Evolutionary conservation across 2,888 invertebrate species (phyloP), one percentile per base, ranked within the genome.

Genomic region (Notodonta dromedarius): DNA sequence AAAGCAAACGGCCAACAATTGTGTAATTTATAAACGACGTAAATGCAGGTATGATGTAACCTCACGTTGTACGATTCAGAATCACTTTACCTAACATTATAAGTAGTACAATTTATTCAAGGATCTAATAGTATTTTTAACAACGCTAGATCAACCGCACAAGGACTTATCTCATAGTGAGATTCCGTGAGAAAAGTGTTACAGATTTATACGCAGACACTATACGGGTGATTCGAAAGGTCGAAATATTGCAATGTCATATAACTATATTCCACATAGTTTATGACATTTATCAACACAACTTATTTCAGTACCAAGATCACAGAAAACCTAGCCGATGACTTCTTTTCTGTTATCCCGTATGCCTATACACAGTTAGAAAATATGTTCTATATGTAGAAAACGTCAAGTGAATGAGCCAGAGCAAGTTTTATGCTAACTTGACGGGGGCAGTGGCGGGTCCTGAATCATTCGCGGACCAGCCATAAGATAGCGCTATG

Each of bases 1-100:
- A 46, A n/a, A n/a, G 46, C 13, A 13, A 46, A 11, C 11, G 7
- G 13, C 0, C 46, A 5, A n/a, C 46, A n/a, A 5, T n/a, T 42
- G 42, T 4, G 11, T 46, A 46, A n/a, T 13, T 46, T 46, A 42
- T 46, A 50, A 50, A 66, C 69, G 70, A 69, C 63, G 61, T 62
- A 67, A 66, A 71, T 69, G 71, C 66, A 74, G 66, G 67, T 62
- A 73, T 84, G 84, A 81, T 80, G 79, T 84, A 82, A 52, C 32
- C 32, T 54, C 57, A 64, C 63, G 67, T 66, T 62, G 66, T 66
- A 65, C 57, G 63, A 74, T 75, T 73, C 69, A 67, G 55, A 68
- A 66, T 63, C 69, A 57, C 67, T 73, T 64, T 56, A 48, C 60
- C 56, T 48, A 53, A 57, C 60, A 62, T 61, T 24, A 24, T 24